Evolutionary conservation across 2,113 vertebrate genomes (phyloP), one percentile per base, ranked within the genome.

Genomic region (Peromyscus californicus): DNA sequence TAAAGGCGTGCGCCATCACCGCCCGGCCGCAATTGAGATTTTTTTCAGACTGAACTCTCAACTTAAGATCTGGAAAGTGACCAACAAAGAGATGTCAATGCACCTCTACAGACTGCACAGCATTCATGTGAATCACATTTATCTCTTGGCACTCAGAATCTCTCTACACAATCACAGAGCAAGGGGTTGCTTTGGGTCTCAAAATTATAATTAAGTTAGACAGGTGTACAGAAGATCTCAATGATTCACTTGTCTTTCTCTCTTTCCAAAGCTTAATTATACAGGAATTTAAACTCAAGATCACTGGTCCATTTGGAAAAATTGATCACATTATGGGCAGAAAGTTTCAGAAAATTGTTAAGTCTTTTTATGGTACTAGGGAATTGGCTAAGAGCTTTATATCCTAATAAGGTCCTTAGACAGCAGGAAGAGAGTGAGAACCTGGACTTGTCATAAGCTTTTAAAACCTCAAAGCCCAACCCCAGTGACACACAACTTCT

Each of bases 21-120:
- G n/a, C n/a, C n/a, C n/a, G n/a, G n/a, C n/a, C 31, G 4, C 24
- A 79, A 2, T 6, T 89, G 22, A 45, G 15, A 59, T 22, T 84
- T 12, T n/a, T n/a, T 67, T 74, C 13, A 67, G 15, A 42, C 88
- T 48, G 83, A 57, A 59, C 17, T 74, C 65, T 74, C 65, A 70
- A 36, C 3, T 33, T 51, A 31, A 3, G 5, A 42, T 78, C 21
- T 65, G 5, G 39, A 78, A 93, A 91, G 4, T 54, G 7, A 59
- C 63, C 5, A n/a, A 21, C 26, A 79, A 51, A 75, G 36, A 51
- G 1, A 82, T 59, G 17, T 13, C n/a, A 65, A 63, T 54, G n/a
- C 10, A 45, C 22, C 12, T 69, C 3, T 69, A 39, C 1, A 16
- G 22, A 10, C 6, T 5, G 17, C 2, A 3, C 31, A 54, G 4